Evolutionary conservation across 2,797 vertebrate genomes (phyloP), one percentile per base, ranked within the genome.

Genomic region (Fringilla coelebs): DNA sequence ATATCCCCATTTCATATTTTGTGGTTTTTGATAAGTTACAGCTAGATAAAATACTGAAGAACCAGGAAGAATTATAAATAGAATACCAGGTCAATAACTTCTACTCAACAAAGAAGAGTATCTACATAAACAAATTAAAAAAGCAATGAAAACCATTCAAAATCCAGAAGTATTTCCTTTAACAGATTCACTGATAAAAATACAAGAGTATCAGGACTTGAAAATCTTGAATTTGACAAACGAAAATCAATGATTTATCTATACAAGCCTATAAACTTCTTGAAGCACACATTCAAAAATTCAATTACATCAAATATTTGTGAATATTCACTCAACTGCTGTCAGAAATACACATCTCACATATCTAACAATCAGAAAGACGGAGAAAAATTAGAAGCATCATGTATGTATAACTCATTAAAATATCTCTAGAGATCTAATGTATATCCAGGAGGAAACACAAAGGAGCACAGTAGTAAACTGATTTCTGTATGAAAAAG

Each of bases 1-100:
- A 97, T 96, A 97, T 96, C 93, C 90, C 76, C 94, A 90, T 95
- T 96, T 97, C 70, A 89, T 97, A 95, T 93, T 73, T 73, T 95
- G 75, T 92, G 78, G 26, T 96, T 97, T 93, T 97, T 85, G 94
- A 95, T 96, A 97, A 96, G 75, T 94, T 95, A 95, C 93, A 93
- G 43, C 63, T 88, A 52, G 67, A 94, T 90, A 93, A 96, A 95
- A 96, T 68, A 94, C 83, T 82, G 55, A 68, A 94, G 51, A 84
- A 91, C 8, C 43, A 80, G 49, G n/a, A 61, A 80, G 72, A 84
- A 88, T 87, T 91, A 92, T 93, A 96, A 93, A 93, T 93, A 95
- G 77, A 87, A 32, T 82, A 95, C 18, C 28, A 89, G 60, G 80
- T 91, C 78, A 92, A 40, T 75, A 78, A 91, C 70, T 91, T 90